These are phyloP conservation scores for Luperina nickerlii DNA, from an alignment of 2,888 invertebrate species.

Conservation along the genomic window DNA sequence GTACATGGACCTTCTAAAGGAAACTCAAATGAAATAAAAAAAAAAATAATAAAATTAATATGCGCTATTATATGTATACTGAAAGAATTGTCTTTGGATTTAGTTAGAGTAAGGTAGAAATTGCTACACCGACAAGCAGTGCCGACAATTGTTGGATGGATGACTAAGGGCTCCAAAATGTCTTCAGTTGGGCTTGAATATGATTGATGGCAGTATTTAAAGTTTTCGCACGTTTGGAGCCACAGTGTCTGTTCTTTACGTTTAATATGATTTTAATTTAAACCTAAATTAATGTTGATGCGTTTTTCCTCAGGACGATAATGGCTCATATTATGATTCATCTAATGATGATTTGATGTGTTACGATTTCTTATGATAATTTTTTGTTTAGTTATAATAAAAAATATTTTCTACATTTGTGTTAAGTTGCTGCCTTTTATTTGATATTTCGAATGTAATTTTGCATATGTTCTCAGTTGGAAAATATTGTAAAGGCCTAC, in stretches of 20 bases:
- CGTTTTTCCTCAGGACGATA: constrained; percentile 31
- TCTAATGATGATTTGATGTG: constrained; percentile 66
- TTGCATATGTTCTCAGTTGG: not conserved
- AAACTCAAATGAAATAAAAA: not conserved
- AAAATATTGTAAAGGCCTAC: constrained; percentile 5
- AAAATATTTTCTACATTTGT: not conserved
- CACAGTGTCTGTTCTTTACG: constrained; percentile 27
- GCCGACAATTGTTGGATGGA: not conserved
- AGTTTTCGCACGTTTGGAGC: constrained; percentile 44
- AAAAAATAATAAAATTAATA: no score
- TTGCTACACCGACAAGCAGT: not conserved
- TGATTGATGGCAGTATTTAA: constrained; percentile 52
- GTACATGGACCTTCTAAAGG: not conserved
- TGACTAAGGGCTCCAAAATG: constrained; percentile 30
- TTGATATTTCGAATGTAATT: not conserved
- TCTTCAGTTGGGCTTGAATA: constrained; percentile 17
- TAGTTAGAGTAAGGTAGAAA: not conserved
- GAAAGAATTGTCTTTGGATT: not conserved
- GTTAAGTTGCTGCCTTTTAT: not conserved
- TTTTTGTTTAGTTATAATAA: constrained; percentile 16
- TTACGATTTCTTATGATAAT: constrained; percentile 30
- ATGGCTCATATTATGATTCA: constrained; percentile 65
- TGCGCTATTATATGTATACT: no score
- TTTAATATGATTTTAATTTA: constrained; percentile 60
- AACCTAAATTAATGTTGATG: constrained; percentile 51